Evolutionary conservation across 92 coral and sea anemone genomes (phyloP).

Genomic region (Palythoa grandis): DNA sequence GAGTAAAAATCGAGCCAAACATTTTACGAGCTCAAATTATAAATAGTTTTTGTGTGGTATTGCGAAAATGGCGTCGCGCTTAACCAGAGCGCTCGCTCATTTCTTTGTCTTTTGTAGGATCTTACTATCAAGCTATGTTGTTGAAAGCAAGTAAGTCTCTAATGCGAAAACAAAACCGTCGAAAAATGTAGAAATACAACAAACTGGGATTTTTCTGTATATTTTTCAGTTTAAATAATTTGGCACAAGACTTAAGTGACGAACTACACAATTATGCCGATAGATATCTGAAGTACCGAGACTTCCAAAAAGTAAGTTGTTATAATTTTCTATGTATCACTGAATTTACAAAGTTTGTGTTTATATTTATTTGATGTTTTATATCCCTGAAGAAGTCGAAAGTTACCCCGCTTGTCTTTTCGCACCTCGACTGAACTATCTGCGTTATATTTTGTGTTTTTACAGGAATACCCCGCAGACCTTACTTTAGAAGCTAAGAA

Average conservation of each 20-base stretch:
- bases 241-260: constrained; percentile 51
- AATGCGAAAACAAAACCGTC: constrained; percentile 4
- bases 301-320: constrained; percentile 61
- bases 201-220: constrained; percentile 49
- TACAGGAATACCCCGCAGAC: constrained; percentile 48
- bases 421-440: constrained; percentile 32
- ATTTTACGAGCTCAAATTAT: constrained; percentile 60
- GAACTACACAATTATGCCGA: constrained; percentile 40
- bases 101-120: constrained; percentile 58
- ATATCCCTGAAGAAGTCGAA: constrained; percentile 56
- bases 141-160: constrained; percentile 28
- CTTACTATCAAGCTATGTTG: constrained; percentile 23
- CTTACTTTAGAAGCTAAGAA: constrained; percentile 34
- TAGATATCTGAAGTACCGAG: constrained; percentile 45
- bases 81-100: constrained; percentile 67
- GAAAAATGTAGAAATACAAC: constrained; percentile 28
- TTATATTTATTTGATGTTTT: constrained; percentile 45
- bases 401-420: constrained; percentile 44
- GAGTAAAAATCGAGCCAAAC: constrained; percentile 35
- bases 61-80: constrained; percentile 59
- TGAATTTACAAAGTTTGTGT: constrained; percentile 39
- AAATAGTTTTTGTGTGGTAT: constrained; percentile 46
- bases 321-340: constrained; percentile 31
- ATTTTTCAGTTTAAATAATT: constrained; percentile 52
- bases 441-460: constrained; percentile 39